Evolutionary conservation across 2,888 invertebrate species (phyloP).

Genomic region (Cryptocheilus praepositus): DNA sequence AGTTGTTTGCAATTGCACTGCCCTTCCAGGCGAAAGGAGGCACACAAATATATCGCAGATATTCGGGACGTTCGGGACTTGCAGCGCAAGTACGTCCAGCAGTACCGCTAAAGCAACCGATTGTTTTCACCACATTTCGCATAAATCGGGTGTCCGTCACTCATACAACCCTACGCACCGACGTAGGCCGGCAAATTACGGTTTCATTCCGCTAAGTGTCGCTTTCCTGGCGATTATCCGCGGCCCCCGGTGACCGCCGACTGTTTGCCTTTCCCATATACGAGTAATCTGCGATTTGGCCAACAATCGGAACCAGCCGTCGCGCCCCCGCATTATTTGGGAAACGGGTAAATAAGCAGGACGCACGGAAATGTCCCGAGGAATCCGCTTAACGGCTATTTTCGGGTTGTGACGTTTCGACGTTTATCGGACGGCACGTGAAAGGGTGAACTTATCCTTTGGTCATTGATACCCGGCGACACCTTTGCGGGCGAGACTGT

Average conservation of each 20-base stretch:
- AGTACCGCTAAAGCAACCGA: too few relatives aligned
- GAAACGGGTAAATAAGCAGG: conserved; percentile 22
- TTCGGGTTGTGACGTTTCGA: conserved; percentile 43
- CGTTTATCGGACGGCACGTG: conserved; percentile 32
- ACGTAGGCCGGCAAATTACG: too few relatives aligned
- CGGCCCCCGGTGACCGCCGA: neutral
- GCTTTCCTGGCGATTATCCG: conserved; percentile 14
- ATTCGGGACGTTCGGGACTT: too few relatives aligned
- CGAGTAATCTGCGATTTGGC: conserved; percentile 31
- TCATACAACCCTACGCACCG: too few relatives aligned
- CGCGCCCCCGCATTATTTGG: conserved; percentile 24
- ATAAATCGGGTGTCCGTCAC: too few relatives aligned
- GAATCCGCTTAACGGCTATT: conserved; percentile 54
- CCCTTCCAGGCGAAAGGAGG: too few relatives aligned
- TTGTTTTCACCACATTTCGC: too few relatives aligned
- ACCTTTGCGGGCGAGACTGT: neutral
- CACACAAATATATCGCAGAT: too few relatives aligned
- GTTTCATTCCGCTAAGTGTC: too few relatives aligned
- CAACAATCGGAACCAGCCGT: conserved; percentile 2
- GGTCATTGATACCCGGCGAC: conserved; percentile 9
- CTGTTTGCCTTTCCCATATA: conserved; percentile 54
- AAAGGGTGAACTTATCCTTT: conserved; percentile 28
- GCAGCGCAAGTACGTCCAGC: too few relatives aligned
- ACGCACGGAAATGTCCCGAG: conserved; percentile 18
- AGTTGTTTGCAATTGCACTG: too few relatives aligned